Conservation (phyloP, 2,113 vertebrate species). For the Eulacestoma nigropectus region DNA sequence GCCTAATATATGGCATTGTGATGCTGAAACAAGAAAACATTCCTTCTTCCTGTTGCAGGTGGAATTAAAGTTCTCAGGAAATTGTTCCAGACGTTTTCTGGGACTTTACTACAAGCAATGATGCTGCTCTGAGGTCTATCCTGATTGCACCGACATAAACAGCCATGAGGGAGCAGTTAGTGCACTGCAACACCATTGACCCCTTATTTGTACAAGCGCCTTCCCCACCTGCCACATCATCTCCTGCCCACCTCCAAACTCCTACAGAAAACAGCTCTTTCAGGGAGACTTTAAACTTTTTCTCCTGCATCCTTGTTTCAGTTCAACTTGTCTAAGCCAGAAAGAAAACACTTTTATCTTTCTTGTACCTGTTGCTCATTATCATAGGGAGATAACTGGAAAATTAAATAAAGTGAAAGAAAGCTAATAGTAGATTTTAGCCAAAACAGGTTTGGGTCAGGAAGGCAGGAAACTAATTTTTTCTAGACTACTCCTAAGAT, state of each 20-base stretch:
- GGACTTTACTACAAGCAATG: background rate
- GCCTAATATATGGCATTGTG: background rate
- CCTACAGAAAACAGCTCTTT: background rate
- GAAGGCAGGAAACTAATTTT: background rate
- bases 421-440: background rate
- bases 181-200: background rate
- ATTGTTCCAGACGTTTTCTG: background rate
- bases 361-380: background rate
- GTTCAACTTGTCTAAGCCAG: background rate
- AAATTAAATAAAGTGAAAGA: background rate
- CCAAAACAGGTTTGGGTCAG: background rate
- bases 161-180: background rate
- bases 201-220: background rate
- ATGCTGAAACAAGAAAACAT: background rate
- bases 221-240: background rate
- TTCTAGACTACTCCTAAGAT: background rate
- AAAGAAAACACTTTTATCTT: background rate
- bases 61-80: background rate
- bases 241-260: background rate
- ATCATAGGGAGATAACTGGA: background rate
- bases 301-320: background rate
- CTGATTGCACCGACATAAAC: background rate
- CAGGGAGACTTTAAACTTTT: background rate
- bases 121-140: background rate
- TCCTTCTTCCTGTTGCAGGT: background rate